Conservation (phyloP, 2,113 vertebrate species). For the Crocuta crocuta region DNA sequence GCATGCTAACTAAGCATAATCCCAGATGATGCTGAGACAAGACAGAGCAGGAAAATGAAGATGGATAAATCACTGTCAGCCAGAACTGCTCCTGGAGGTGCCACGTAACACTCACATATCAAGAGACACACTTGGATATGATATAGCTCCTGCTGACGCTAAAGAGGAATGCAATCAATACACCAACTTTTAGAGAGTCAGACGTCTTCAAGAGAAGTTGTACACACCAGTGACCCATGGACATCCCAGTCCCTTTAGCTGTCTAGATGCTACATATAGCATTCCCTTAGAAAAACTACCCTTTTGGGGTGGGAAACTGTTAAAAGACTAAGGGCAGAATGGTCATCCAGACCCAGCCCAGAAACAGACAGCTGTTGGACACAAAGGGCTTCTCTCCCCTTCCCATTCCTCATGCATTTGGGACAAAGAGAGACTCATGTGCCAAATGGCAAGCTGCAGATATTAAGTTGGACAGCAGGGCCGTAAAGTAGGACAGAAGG, state of each 20-base stretch:
- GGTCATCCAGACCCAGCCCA: neutral
- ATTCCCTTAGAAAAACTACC: neutral
- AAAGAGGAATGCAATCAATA: neutral
- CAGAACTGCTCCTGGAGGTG: conserved; percentile 22
- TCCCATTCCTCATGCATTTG: neutral
- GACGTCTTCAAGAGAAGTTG: neutral
- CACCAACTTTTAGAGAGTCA: neutral
- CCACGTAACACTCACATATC: neutral
- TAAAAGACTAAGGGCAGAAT: neutral
- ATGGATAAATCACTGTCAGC: conserved; percentile 21
- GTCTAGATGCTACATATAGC: neutral
- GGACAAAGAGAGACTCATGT: neutral
- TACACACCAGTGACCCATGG: neutral
- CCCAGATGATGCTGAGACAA: conserved; percentile 1
- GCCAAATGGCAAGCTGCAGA: conserved; percentile 1
- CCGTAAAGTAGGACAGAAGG: conserved; percentile 57
- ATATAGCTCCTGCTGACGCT: neutral
- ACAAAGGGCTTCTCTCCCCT: neutral
- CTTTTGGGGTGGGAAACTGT: neutral
- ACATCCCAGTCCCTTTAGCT: neutral
- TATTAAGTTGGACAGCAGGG: conserved; percentile 47
- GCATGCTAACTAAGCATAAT: conserved; percentile 45
- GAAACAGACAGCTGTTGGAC: neutral
- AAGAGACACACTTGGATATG: neutral
- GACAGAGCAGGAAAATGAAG: conserved; percentile 25